Evolutionary conservation across 2,888 invertebrate genomes (phyloP).

Genomic region (Diaprepes abbreviatus): DNA sequence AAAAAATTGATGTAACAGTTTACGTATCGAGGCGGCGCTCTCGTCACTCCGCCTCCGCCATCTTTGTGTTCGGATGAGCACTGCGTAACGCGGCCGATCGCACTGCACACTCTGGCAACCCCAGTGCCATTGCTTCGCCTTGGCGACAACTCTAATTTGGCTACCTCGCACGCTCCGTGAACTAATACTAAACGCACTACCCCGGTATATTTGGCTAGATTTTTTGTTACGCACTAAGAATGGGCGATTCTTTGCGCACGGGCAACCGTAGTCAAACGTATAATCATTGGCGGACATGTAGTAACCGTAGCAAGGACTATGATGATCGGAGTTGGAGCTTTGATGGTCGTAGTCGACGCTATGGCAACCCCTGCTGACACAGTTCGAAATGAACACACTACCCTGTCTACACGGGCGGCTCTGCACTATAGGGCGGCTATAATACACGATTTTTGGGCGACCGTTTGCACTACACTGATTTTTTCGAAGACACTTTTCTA

Average conservation of each 20-base stretch:
- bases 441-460: conserved; percentile 29
- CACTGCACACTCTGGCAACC: conserved; percentile 31
- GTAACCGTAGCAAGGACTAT: not conserved
- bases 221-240: conserved; percentile 28
- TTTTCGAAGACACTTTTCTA: conserved; percentile 29
- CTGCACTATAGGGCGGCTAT: conserved; percentile 31
- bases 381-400: conserved; percentile 18
- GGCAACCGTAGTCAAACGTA: conserved; percentile 1
- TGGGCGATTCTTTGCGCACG: conserved; percentile 13
- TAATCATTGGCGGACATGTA: not conserved
- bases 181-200: conserved; percentile 43
- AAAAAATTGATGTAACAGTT: conserved; percentile 68
- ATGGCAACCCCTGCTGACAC: conserved; percentile 1
- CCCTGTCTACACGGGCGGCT: conserved; percentile 26
- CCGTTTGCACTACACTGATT: conserved; percentile 32
- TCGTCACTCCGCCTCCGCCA: conserved; percentile 31
- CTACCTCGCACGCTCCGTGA: conserved; percentile 23
- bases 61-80: conserved; percentile 66
- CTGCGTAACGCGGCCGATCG: conserved; percentile 57
- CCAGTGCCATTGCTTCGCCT: conserved; percentile 8
- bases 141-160: conserved; percentile 4
- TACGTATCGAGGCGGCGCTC: conserved; percentile 42
- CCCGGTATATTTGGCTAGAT: conserved; percentile 27
- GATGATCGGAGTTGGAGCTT: not conserved
- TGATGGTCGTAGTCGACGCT: not conserved